Conservation (phyloP, 2,888 invertebrate genomes). For the Mythimna vitellina region DNA sequence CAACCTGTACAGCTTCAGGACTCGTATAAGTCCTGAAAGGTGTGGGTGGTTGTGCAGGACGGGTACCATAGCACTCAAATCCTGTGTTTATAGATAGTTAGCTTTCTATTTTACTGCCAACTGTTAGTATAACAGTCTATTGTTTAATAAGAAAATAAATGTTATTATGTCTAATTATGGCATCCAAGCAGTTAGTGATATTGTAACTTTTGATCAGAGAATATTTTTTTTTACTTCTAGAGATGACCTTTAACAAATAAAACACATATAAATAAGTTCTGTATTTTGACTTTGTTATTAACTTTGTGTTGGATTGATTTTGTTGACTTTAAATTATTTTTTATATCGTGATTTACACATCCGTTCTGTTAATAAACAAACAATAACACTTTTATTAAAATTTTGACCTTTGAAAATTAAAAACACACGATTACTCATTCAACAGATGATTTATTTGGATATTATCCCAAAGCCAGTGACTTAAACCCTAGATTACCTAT, state of each 20-base stretch:
- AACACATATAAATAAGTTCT: background rate
- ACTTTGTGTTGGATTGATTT: background rate
- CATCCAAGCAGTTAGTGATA: background rate
- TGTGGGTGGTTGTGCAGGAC: too few relatives aligned
- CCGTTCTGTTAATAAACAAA: conserved; percentile 13
- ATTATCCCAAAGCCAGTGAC: background rate
- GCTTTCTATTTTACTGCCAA: too few relatives aligned
- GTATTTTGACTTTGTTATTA: background rate
- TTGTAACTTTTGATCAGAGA: background rate
- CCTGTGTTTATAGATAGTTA: too few relatives aligned
- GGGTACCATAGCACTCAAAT: too few relatives aligned
- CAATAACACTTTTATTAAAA: background rate
- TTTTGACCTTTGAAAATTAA: background rate
- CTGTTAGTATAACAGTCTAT: too few relatives aligned
- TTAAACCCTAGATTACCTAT: background rate
- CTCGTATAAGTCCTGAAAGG: too few relatives aligned
- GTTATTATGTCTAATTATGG: too few relatives aligned
- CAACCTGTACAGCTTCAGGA: too few relatives aligned
- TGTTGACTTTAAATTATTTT: conserved; percentile 10
- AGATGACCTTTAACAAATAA: background rate
- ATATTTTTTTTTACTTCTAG: background rate
- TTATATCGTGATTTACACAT: background rate
- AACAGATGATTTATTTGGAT: background rate
- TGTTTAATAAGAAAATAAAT: too few relatives aligned
- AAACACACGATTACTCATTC: background rate